Percentiles rank a stretch among this genome's conserved stretches.
These are phyloP conservation scores for Amiota minor DNA, from an alignment of 2,888 invertebrate genomes.

Conservation along the genomic window DNA sequence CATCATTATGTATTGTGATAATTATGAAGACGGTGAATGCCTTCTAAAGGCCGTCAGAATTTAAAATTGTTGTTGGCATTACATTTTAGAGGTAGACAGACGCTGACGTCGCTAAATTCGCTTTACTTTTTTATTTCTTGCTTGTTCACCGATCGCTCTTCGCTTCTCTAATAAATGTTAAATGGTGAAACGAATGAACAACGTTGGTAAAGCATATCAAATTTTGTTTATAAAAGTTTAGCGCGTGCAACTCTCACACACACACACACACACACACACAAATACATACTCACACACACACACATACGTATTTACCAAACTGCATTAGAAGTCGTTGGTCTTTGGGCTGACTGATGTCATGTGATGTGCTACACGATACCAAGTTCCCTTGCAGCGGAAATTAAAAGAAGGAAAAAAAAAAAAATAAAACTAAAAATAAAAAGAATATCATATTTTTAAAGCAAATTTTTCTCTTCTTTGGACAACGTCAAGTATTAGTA, in stretches of 20 bases:
- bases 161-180: background rate
- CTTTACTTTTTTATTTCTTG: background rate
- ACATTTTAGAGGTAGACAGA: slow-evolving; percentile 4
- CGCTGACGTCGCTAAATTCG: slow-evolving; percentile 13
- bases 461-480: background rate
- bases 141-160: too few species aligned
- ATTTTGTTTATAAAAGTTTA: slow-evolving; percentile 40
- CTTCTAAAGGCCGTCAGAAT: background rate
- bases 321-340: too few species aligned
- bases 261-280: background rate
- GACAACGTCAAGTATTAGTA: slow-evolving; percentile 41
- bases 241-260: slow-evolving; percentile 51
- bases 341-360: too few species aligned
- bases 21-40: background rate
- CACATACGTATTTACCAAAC: too few species aligned
- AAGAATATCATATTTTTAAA: background rate
- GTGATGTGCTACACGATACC: too few species aligned
- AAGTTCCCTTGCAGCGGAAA: background rate
- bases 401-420: background rate
- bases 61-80: slow-evolving; percentile 7
- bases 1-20: background rate
- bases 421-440: slow-evolving; percentile 3
- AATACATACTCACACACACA: too few species aligned
- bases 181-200: too few species aligned
- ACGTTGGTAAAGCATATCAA: slow-evolving; percentile 30